Evolutionary conservation across 2,888 invertebrate genomes (phyloP).

Genomic region (Pemphredon lugubris): DNA sequence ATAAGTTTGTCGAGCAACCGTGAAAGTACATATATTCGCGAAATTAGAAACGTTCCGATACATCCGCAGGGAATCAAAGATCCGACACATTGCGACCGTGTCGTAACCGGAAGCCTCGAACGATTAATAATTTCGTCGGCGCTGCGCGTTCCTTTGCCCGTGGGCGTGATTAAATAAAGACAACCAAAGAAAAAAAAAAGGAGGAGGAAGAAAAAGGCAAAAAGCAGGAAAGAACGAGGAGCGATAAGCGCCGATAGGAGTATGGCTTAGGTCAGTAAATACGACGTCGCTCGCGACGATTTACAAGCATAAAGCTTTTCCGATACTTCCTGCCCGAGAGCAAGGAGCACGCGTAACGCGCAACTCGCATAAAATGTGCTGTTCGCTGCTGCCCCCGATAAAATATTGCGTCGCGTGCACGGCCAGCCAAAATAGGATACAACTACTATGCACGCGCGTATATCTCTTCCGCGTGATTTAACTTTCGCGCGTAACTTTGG

Average conservation of each 20-base stretch:
- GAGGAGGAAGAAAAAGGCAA: neutral
- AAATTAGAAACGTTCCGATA: no score
- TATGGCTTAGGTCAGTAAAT: conserved; percentile 7
- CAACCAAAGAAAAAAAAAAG: no score
- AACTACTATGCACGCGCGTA: neutral
- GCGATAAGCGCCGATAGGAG: conserved; percentile 3
- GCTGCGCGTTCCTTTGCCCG: no score
- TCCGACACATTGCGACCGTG: no score
- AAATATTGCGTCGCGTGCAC: conserved; percentile 21
- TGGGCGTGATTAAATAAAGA: no score
- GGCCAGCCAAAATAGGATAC: conserved; percentile 6
- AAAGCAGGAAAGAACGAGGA: neutral
- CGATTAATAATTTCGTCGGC: no score
- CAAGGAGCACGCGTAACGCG: conserved; percentile 26
- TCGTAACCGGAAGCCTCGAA: no score
- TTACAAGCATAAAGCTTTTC: conserved; percentile 11
- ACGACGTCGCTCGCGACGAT: conserved; percentile 7
- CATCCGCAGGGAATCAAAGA: no score
- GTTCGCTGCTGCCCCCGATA: conserved; percentile 23
- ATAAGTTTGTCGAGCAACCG: no score
- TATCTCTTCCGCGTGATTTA: conserved; percentile 18
- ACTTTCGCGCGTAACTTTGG: conserved; percentile 5
- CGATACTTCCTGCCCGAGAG: neutral
- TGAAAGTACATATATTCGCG: no score
- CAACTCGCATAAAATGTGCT: conserved; percentile 21